Evolutionary conservation across 2,888 invertebrate species (phyloP).

Genomic region (Aphidius colemani): DNA sequence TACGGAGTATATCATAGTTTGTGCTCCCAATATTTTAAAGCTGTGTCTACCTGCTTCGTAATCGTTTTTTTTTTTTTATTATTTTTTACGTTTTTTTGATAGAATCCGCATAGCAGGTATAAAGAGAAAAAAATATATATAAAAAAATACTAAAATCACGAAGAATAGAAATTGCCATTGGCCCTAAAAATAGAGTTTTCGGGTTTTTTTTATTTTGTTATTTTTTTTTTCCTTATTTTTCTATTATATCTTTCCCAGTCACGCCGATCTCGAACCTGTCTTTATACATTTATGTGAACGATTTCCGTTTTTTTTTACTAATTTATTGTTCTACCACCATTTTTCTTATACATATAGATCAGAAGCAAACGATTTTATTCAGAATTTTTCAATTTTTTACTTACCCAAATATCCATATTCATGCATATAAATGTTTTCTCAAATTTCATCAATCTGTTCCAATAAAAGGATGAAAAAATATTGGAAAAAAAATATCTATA

Average conservation of each 20-base stretch:
- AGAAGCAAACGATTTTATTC: too few relatives aligned
- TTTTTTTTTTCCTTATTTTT: slow-evolving; percentile 28
- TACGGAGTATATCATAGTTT: slow-evolving; percentile 36
- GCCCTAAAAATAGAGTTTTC: slow-evolving; percentile 37
- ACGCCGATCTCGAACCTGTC: slow-evolving; percentile 39
- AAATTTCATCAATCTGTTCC: slow-evolving; percentile 19
- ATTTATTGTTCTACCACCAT: slow-evolving; percentile 24
- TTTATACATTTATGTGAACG: slow-evolving; percentile 33
- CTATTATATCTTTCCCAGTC: slow-evolving; percentile 21
- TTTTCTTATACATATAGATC: slow-evolving; percentile 4
- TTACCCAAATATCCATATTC: too few relatives aligned
- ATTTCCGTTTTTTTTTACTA: slow-evolving; percentile 30
- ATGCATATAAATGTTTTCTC: slow-evolving; percentile 16
- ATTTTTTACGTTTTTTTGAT: slow-evolving; percentile 41
- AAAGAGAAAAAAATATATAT: slow-evolving; percentile 21
- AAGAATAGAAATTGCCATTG: slow-evolving; percentile 39
- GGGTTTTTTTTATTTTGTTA: slow-evolving; percentile 40
- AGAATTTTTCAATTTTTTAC: too few relatives aligned
- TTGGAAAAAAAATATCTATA: too few relatives aligned
- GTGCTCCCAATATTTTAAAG: slow-evolving; percentile 30
- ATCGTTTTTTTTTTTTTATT: slow-evolving; percentile 45
- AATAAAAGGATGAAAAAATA: too few relatives aligned
- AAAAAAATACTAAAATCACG: slow-evolving; percentile 30
- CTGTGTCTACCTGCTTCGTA: slow-evolving; percentile 50
- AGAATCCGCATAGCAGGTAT: slow-evolving; percentile 56